These are phyloP conservation scores for Mystacides longicornis DNA, from an alignment of 2,888 invertebrate genomes.

Conservation along the genomic window DNA sequence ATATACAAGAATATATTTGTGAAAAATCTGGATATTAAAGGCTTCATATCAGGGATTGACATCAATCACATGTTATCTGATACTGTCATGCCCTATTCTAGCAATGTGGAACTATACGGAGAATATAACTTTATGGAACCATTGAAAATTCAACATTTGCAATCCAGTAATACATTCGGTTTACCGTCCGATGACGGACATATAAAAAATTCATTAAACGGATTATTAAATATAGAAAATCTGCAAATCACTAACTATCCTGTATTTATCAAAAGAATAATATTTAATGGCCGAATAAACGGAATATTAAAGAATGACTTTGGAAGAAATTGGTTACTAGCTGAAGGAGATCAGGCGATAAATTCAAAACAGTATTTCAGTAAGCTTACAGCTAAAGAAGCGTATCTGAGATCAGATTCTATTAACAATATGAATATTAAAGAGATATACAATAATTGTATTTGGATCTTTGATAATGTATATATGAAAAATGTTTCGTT, in stretches of 20 bases:
- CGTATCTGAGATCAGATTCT: slow-evolving; percentile 32
- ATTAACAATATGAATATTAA: slow-evolving; percentile 36
- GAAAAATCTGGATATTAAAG: slow-evolving; percentile 17
- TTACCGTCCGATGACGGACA: slow-evolving; percentile 19
- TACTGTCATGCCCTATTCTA: slow-evolving; percentile 27
- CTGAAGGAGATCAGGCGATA: slow-evolving; percentile 32
- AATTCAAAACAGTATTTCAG: slow-evolving; percentile 30
- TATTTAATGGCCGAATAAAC: slow-evolving; percentile 37
- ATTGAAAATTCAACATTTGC: slow-evolving; percentile 7
- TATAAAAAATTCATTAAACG: slow-evolving; percentile 17
- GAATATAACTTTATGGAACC: slow-evolving; percentile 3
- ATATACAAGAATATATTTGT: slow-evolving; percentile 12
- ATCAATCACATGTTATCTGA: slow-evolving; percentile 32
- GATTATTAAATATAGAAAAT: slow-evolving; percentile 24
- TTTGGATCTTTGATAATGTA: slow-evolving; percentile 35
- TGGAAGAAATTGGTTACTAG: slow-evolving; percentile 36
- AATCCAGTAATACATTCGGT: slow-evolving; percentile 15
- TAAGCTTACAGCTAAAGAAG: slow-evolving; percentile 33
- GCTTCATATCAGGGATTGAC: slow-evolving; percentile 30
- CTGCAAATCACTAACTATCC: slow-evolving; percentile 24
- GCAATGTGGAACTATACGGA: slow-evolving; percentile 5
- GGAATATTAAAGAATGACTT: slow-evolving; percentile 36
- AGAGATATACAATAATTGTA: slow-evolving; percentile 33
- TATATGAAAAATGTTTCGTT: slow-evolving; percentile 38
- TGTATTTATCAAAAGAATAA: slow-evolving; percentile 35